phyloP scores from a whole-genome alignment of 2,888 invertebrate genomes.

The Watsonalla cultraria region DNA sequence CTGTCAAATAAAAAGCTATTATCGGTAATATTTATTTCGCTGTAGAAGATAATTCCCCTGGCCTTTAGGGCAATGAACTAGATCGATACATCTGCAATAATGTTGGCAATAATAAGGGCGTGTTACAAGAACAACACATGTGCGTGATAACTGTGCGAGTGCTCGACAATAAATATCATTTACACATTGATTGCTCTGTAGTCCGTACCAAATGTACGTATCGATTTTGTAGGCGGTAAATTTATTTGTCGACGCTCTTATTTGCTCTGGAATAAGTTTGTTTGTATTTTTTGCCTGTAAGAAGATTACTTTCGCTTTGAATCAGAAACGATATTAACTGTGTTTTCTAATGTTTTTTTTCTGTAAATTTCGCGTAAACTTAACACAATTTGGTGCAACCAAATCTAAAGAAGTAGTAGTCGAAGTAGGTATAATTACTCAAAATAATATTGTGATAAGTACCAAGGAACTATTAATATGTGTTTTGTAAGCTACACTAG shows the following conservation, averaged over 20 bases:
- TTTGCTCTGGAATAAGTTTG: not conserved
- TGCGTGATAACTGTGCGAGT: constrained; percentile 48
- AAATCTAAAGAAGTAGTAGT: too few relatives aligned
- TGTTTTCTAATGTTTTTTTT: too few relatives aligned
- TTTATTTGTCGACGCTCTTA: not conserved
- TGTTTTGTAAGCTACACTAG: too few relatives aligned
- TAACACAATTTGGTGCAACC: too few relatives aligned
- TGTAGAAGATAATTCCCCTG: constrained; percentile 6
- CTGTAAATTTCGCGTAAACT: too few relatives aligned
- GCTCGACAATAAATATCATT: constrained; percentile 21
- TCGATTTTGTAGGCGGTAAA: not conserved
- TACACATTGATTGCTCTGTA: not conserved
- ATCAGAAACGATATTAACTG: too few relatives aligned
- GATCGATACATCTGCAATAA: constrained; percentile 34
- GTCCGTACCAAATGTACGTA: not conserved
- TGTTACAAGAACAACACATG: constrained; percentile 60
- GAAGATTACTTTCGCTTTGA: too few relatives aligned
- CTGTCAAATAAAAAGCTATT: too few relatives aligned
- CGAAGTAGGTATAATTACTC: too few relatives aligned
- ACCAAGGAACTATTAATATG: too few relatives aligned
- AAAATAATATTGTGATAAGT: too few relatives aligned
- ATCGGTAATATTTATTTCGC: not conserved
- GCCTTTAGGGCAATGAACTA: constrained; percentile 26
- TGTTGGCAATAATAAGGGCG: constrained; percentile 33
- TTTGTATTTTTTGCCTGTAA: not conserved